Base-by-base conservation (phyloP, 2,888 invertebrate species). In the Thumatha senex region DNA sequence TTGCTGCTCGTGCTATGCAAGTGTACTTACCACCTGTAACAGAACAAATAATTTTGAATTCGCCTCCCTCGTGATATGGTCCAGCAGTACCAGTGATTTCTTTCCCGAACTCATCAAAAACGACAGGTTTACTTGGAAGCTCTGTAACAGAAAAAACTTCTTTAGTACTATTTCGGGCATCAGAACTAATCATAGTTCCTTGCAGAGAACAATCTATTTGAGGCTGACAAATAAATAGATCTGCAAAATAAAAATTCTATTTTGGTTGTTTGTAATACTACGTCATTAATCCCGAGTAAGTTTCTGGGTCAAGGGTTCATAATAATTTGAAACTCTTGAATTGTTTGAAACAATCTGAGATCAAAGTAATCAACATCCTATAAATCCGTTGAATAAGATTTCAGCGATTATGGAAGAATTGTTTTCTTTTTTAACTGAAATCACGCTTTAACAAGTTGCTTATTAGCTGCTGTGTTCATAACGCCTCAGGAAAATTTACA, bases 31-130 rank as follows among this genome's bases (percentile, higher is more conserved):
- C 96, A 74, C 96, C 96, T 44, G 92, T 92, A 48, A 96, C 95
- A 57, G 95, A 92, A 82, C 96, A 96, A 64, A 93, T 94, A 58
- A 96, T 92, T 79, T 93, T 94, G 92, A 96, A 94, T 68, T 94
- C 93, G 34, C 93, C 93, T 35, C 95, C 95, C 84, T 96, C 96
- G 75, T 93, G 93, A 84, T 95, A 96, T 46, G 96, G 95, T 45
- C 96, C 96, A 24, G 95, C 95, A 13, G 93, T 86, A 33, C 80
- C 84, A 46, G 92, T 83, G 51, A 96, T 92, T 71, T 94, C 93
- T 69, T 93, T 93, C 30, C 95, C 95, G 63, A 92, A 92, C 72
- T 95, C 95, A 80, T 95, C 95, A 75, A 95, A 93, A 74, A 96
- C 95, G 68, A 92, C 94, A 51, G 96, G 95, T 74, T 94, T 95